Conservation (phyloP, 1,140 invertebrate species). For the Melanaphis sacchari region DNA sequence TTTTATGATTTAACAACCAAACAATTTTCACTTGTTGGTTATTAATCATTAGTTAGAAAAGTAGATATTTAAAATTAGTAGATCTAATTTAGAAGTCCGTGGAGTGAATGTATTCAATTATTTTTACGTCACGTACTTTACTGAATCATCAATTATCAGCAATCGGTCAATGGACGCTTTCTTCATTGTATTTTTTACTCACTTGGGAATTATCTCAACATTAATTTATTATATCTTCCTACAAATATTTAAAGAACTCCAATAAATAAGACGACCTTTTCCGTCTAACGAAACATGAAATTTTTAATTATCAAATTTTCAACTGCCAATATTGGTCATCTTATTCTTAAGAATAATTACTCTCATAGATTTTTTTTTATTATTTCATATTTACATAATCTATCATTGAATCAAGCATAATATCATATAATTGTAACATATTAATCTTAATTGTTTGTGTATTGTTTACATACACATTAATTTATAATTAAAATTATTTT, state of each 20-base stretch:
- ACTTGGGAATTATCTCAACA: not conserved
- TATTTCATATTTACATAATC: not conserved
- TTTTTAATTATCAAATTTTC: not conserved
- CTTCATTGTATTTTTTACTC: not conserved
- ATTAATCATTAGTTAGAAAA: conserved; percentile 10
- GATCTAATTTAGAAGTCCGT: not conserved
- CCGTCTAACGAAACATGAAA: not conserved
- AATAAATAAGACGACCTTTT: not conserved
- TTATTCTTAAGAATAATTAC: too few species aligned
- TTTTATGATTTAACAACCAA: not conserved
- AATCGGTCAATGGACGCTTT: conserved; percentile 25
- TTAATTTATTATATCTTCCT: not conserved
- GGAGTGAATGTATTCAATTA: conserved; percentile 37
- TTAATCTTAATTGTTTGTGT: not conserved
- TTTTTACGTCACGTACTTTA: conserved; percentile 22
- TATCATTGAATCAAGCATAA: not conserved
- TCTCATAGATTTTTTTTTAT: not conserved
- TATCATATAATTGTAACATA: not conserved
- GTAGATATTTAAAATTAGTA: not conserved
- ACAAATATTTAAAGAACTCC: not conserved
- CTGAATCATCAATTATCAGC: conserved; percentile 30
- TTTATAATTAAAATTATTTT: too few species aligned
- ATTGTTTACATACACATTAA: too few species aligned
- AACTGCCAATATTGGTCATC: not conserved
- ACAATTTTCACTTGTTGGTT: not conserved